Evolutionary conservation across 1,140 invertebrate species (phyloP).

Genomic region (roundworm (Caenorhabditis elegans)): DNA sequence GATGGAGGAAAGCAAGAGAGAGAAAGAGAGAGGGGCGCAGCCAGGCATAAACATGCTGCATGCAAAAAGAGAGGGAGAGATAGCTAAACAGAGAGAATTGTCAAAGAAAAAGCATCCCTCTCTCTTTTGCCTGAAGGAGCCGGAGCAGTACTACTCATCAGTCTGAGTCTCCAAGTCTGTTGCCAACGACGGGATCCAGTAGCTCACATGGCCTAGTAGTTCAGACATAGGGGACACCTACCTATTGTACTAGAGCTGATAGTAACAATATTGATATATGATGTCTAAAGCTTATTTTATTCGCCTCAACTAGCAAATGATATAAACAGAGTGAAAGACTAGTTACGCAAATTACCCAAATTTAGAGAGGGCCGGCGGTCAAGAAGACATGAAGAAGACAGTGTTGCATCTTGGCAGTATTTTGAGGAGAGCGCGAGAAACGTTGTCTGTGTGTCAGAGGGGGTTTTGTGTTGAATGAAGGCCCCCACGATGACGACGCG

Average conservation of each 20-base stretch:
- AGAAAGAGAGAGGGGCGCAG: not conserved
- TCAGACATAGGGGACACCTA: not conserved
- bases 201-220: not conserved
- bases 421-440: not conserved
- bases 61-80: not conserved
- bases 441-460: not conserved
- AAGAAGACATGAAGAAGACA: too few species aligned
- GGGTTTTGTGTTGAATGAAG: not conserved
- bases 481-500: not conserved
- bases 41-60: conserved; percentile 25
- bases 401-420: not conserved
- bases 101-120: conserved; percentile 9
- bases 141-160: not conserved
- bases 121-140: conserved; percentile 3
- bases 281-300: too few species aligned
- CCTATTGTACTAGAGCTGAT: too few species aligned
- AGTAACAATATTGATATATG: too few species aligned
- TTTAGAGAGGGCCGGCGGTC: not conserved
- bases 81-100: conserved; percentile 24
- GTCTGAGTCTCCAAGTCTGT: not conserved
- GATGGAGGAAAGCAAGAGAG: not conserved
- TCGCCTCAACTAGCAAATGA: too few species aligned
- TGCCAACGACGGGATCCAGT: not conserved
- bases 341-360: conserved; percentile 10
- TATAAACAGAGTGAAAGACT: not conserved